Conservation (phyloP, 2,113 vertebrate genomes). For the Tragelaphus imberbis region DNA sequence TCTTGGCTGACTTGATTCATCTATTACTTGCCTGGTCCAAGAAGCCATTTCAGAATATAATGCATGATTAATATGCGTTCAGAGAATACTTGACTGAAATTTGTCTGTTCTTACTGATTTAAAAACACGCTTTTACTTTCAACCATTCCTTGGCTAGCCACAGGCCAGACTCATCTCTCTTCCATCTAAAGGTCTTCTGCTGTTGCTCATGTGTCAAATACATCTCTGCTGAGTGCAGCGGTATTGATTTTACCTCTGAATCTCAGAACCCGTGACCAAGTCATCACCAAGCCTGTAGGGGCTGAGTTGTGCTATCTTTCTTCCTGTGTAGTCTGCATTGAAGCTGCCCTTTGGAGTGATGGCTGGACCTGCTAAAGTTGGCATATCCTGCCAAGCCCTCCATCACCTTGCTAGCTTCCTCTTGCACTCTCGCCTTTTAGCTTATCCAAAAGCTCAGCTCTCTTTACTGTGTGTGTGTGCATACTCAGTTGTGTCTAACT, state of each 20-base stretch:
- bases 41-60: not conserved
- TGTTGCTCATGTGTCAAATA: not conserved
- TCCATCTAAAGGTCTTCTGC: not conserved
- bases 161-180: not conserved
- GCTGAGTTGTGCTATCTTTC: not conserved
- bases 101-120: not conserved
- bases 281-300: not conserved
- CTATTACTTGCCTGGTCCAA: not conserved
- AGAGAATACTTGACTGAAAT: not conserved
- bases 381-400: not conserved
- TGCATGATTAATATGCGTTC: not conserved
- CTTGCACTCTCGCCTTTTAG: not conserved
- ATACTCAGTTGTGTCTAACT: not conserved
- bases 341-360: not conserved
- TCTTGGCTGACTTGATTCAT: not conserved
- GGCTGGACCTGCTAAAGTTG: not conserved
- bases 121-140: not conserved
- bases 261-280: not conserved
- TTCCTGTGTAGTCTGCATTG: not conserved
- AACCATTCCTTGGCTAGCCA: not conserved
- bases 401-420: not conserved
- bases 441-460: not conserved
- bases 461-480: not conserved
- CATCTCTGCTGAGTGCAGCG: not conserved
- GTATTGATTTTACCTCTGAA: not conserved